phyloP scores from a whole-genome alignment of 2,113 vertebrate genomes.

The Brachypteracias leptosomus region DNA sequence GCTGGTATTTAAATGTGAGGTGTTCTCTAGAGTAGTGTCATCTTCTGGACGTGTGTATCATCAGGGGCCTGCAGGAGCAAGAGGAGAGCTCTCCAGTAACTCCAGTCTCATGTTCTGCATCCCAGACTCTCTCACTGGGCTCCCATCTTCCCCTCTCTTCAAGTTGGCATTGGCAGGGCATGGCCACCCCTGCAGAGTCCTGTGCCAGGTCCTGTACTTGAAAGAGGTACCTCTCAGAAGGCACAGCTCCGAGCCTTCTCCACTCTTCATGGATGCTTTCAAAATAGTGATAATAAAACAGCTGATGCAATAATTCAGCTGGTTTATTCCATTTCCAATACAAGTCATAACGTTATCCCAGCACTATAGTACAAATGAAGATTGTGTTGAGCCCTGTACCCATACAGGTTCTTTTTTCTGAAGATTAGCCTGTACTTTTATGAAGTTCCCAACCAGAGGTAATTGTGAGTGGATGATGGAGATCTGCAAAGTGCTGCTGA shows the following conservation, averaged over 20 bases:
- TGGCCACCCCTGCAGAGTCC: background rate
- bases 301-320: background rate
- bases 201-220: background rate
- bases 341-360: background rate
- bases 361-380: background rate
- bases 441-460: background rate
- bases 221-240: background rate
- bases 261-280: background rate
- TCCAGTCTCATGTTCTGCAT: background rate
- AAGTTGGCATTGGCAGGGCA: background rate
- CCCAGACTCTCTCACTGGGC: background rate
- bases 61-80: background rate
- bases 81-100: background rate
- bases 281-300: background rate
- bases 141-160: background rate
- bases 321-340: background rate
- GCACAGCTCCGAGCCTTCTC: background rate
- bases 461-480: background rate
- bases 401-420: background rate
- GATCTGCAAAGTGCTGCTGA: background rate
- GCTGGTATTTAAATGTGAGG: background rate
- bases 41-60: too few species aligned
- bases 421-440: background rate
- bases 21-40: background rate
- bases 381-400: fast-evolving